Base-by-base conservation (phyloP, 2,113 vertebrate species). In the Pelvicachromis taeniatus region DNA sequence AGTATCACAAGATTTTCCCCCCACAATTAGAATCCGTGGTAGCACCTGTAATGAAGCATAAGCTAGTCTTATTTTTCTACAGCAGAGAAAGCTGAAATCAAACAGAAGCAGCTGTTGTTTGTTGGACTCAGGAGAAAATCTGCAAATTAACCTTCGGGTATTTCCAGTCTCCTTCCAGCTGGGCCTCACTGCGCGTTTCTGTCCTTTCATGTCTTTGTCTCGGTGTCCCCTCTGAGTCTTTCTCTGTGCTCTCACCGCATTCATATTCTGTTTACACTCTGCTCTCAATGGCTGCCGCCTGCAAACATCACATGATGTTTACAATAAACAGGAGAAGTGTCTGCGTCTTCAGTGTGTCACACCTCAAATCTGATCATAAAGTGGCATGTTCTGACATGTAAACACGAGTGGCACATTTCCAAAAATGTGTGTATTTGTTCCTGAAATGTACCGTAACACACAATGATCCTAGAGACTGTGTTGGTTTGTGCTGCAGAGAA, bases 61-160 rank as follows among this genome's bases (percentile, higher is more conserved):
- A 42, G 73, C 52, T 9, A 5, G 9, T 35, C 10, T 84, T 58
- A 40, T 63, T 58, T 81, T 78, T 50, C 23, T 58, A n/a, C 7
- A 77, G 55, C 79, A 21, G 56, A 85, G 65, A 68, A 50, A 83
- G 63, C 86, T 75, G 12, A 86, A 89, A 90, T 89, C 89, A 91
- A 90, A 92, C 89, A 90, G 79, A 87, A 83, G 86, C 88, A 92
- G 92, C 91, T 92, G 89, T 68, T 93, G 85, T 92, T 91, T 92
- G 86, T 87, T 86, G 5, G 73, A 87, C 80, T 92, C 81, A 17
- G 78, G 87, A 88, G 87, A 80, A 90, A 88, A 91, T 86, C 85
- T 86, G 77, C 88, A 91, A 86, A 92, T 91, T 89, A 90, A 91
- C 88, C 91, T 89, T 80, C 26, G 26, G 80, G 85, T 92, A 77